Percentiles rank a stretch among this genome's conserved stretches.
Evolutionary conservation across 2,113 vertebrate species (phyloP).

Genomic region (Muscicapa adusta): DNA sequence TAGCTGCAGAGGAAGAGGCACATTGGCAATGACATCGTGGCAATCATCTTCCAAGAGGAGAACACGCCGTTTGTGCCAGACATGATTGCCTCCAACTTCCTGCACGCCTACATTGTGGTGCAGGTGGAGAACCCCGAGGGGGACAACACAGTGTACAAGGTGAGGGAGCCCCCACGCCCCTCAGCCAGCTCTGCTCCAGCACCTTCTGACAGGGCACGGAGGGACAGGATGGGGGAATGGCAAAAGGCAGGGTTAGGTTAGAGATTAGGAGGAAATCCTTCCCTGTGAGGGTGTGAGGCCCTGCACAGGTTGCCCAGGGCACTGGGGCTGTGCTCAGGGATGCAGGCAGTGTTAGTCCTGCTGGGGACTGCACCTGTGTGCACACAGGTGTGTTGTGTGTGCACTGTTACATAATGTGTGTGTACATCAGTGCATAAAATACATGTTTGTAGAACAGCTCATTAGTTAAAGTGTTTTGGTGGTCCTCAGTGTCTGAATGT

Average conservation of each 20-base stretch:
- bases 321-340: background rate
- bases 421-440: background rate
- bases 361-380: fast-evolving
- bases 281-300: background rate
- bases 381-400: fast-evolving
- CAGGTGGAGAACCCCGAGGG: slow-evolving; percentile 78
- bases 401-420: fast-evolving
- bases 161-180: background rate
- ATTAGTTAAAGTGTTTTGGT: background rate
- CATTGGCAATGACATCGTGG: slow-evolving; percentile 95
- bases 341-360: fast-evolving
- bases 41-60: slow-evolving; percentile 91
- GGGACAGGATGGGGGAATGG: background rate
- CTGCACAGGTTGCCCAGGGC: background rate
- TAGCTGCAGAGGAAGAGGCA: slow-evolving; percentile 95
- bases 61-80: slow-evolving; percentile 93
- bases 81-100: slow-evolving; percentile 96
- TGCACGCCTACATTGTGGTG: slow-evolving; percentile 91
- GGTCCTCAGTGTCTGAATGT: background rate
- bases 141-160: slow-evolving; percentile 81
- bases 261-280: background rate
- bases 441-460: background rate
- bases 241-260: background rate
- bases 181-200: fast-evolving
- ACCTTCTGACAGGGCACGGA: background rate